Base-by-base conservation (phyloP, 2,888 invertebrate genomes). In the Leptopilina myrica region DNA sequence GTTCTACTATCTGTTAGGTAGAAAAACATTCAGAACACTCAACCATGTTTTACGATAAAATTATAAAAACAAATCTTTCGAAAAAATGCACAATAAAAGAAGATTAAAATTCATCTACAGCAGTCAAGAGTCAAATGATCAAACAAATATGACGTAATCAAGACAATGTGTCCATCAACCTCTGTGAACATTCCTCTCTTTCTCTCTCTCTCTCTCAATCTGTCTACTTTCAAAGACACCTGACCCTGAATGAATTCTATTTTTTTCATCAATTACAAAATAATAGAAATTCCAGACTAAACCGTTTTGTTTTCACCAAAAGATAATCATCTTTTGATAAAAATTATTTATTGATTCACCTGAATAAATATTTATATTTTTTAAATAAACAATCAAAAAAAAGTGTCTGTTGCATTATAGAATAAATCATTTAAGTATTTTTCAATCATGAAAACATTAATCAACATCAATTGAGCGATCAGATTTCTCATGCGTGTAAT, bases 111-210 rank as follows among this genome's bases (percentile, higher is more conserved):
- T 73, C 8, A 73, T 33, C 14, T 40, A 14, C 15, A 56, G 33
- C 33, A 33, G 33, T 33, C 33, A 20, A 73, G 53, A 53, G 73
- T 73, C 56, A 73, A 73, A 56, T n/a, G 56, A 33, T 40, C 73
- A 73, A 73, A 12, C n/a, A 56, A n/a, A 26, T 33, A 73, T 73
- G 56, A 73, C 56, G 73, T 73, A 73, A 73, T 53, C 56, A 73
- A 56, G 73, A 56, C 33, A 40, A 73, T n/a, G 26, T 73, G 53
- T 73, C 49, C 69, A 73, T 59, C 56, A 73, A 73, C 73, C 73
- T 73, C 33, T 33, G 53, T 14, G 56, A 73, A 40, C 33, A 56
- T 73, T 43, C 43, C 43, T 43, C 43, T 43, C 43, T 43, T 7
- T 43, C 43, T 43, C 43, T 43, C 43, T 43, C 43, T 43, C 43